These are phyloP conservation scores for Aramus guarauna DNA, from an alignment of 2,113 vertebrate species.

Conservation along the genomic window DNA sequence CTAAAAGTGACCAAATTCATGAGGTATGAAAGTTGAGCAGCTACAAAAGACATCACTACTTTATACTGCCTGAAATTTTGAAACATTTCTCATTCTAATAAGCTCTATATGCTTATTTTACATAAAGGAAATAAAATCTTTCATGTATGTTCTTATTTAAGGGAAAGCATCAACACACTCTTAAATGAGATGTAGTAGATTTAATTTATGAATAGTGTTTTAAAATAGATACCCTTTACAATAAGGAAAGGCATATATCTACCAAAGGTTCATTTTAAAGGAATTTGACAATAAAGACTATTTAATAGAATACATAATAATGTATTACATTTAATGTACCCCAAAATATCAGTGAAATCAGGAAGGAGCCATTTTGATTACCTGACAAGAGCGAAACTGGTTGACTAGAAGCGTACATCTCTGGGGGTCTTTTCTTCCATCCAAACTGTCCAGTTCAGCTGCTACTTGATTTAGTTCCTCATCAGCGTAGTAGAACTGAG, in stretches of 20 bases:
- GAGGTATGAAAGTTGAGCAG: neutral
- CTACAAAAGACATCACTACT: neutral
- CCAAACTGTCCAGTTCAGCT: slow-evolving; percentile 92
- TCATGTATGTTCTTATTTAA: neutral
- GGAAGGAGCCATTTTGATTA: slow-evolving; percentile 24
- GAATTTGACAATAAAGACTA: neutral
- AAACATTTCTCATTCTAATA: neutral
- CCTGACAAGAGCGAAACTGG: slow-evolving; percentile 98
- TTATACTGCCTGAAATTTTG: neutral
- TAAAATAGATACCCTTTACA: neutral
- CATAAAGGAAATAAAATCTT: neutral
- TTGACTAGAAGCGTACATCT: slow-evolving; percentile 94
- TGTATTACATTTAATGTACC: neutral
- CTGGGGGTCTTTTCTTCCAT: slow-evolving; percentile 95
- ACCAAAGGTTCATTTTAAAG: neutral
- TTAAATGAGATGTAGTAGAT: neutral
- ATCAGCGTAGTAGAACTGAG: slow-evolving; percentile 97
- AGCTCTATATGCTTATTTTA: neutral
- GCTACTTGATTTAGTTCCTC: slow-evolving; percentile 97
- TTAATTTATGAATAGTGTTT: neutral
- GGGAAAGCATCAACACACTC: neutral
- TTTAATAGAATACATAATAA: neutral
- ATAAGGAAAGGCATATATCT: neutral
- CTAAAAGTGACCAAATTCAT: neutral
- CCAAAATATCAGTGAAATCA: neutral